Conservation (phyloP, 2,888 invertebrate species). For the Sphaerophoria rueppellii region DNA sequence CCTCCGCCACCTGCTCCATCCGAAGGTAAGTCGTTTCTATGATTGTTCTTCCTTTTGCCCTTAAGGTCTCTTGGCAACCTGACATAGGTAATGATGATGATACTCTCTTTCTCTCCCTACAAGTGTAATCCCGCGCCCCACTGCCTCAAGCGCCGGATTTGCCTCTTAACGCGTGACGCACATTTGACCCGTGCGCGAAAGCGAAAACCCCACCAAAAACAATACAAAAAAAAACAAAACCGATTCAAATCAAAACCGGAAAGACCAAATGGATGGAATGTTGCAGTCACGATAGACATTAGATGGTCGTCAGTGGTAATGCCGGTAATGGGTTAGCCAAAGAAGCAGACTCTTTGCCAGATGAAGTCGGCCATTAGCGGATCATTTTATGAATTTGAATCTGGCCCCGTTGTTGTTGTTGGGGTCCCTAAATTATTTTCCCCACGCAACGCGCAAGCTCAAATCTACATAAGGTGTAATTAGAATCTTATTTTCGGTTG, state of each 20-base stretch:
- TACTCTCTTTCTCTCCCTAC: constrained; percentile 33
- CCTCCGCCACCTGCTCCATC: constrained; percentile 71
- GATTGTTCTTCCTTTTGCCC: constrained; percentile 45
- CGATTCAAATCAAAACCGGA: constrained; percentile 68
- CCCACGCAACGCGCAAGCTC: constrained; percentile 56
- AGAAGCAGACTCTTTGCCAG: constrained; percentile 48
- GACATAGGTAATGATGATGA: constrained; percentile 51
- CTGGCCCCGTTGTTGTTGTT: constrained; percentile 3
- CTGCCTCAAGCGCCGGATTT: constrained; percentile 54
- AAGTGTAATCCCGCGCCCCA: background rate
- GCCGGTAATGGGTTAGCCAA: background rate
- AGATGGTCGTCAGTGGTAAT: constrained; percentile 25
- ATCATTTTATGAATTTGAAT: constrained; percentile 67
- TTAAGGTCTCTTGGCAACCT: constrained; percentile 2
- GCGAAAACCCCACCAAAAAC: constrained; percentile 60
- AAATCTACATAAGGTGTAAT: constrained; percentile 72
- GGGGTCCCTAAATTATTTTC: constrained; percentile 46
- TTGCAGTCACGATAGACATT: constrained; percentile 70
- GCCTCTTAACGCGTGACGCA: constrained; percentile 54
- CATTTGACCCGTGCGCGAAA: constrained; percentile 69
- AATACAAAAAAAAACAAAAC: constrained; percentile 66
- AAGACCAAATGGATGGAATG: constrained; percentile 59
- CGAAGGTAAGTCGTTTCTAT: constrained; percentile 70
- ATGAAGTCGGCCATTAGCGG: constrained; percentile 64
- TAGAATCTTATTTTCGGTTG: constrained; percentile 58